phyloP scores from a whole-genome alignment of 1,140 invertebrate genomes.

The Drosophila nigrodunni region DNA sequence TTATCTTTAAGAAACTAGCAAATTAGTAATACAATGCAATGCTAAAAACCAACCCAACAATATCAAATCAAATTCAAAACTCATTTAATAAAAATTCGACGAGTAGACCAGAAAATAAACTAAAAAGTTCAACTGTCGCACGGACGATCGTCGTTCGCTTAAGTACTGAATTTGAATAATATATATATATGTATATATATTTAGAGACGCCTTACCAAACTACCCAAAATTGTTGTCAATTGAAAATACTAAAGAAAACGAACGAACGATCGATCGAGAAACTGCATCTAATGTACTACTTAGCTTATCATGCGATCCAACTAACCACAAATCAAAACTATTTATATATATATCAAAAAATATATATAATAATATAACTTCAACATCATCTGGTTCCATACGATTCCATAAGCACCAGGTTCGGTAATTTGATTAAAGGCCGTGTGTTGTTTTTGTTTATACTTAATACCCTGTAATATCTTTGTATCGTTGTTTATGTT shows the following conservation, averaged over 20 bases:
- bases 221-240: slow-evolving; percentile 36
- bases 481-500: slow-evolving; percentile 46
- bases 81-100: slow-evolving; percentile 54
- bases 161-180: slow-evolving; percentile 46
- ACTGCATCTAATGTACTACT: slow-evolving; percentile 54
- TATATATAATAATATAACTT: slow-evolving; percentile 36
- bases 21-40: slow-evolving; percentile 74
- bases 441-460: slow-evolving; percentile 55
- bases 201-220: slow-evolving; percentile 64
- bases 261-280: slow-evolving; percentile 57
- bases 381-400: slow-evolving; percentile 79
- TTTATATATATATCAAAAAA: slow-evolving; percentile 47
- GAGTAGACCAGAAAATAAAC: slow-evolving; percentile 56
- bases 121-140: slow-evolving; percentile 63
- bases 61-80: slow-evolving; percentile 47
- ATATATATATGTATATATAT: background rate
- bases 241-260: slow-evolving; percentile 23
- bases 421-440: slow-evolving; percentile 72
- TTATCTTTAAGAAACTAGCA: slow-evolving; percentile 59
- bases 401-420: slow-evolving; percentile 72
- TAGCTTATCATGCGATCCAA: slow-evolving; percentile 72
- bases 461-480: slow-evolving; percentile 39
- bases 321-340: slow-evolving; percentile 49
- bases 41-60: slow-evolving; percentile 63
- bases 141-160: slow-evolving; percentile 69